phyloP scores from a whole-genome alignment of 1,140 invertebrate species.

The Drosophila sechellia region DNA sequence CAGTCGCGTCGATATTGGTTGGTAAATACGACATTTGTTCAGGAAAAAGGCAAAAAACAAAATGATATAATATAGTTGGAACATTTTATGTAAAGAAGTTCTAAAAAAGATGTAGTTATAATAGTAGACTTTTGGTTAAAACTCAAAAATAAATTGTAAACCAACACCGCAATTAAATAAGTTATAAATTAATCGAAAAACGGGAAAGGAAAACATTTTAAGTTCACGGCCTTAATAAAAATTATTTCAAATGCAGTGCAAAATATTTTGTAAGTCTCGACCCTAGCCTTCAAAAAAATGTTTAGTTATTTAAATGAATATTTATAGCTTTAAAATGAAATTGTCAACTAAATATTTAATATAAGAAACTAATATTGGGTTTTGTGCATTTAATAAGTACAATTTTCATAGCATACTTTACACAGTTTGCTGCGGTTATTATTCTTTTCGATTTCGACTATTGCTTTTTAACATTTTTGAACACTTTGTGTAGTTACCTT shows the following conservation, averaged over 20 bases:
- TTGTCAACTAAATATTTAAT: conserved; percentile 45
- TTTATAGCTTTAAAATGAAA: conserved; percentile 29
- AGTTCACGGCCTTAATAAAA: conserved; percentile 18
- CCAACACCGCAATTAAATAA: conserved; percentile 61
- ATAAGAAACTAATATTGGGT: conserved; percentile 58
- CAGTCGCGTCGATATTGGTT: conserved; percentile 53
- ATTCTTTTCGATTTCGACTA: conserved; percentile 54
- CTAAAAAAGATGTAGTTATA: conserved; percentile 41
- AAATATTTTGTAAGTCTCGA: conserved; percentile 81
- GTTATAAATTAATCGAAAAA: conserved; percentile 19
- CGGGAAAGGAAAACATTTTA: conserved; percentile 10
- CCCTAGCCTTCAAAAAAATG: conserved; percentile 63
- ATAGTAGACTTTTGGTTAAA: conserved; percentile 20
- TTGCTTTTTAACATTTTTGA: conserved; percentile 84
- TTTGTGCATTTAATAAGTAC: conserved; percentile 75
- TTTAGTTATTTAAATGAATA: conserved; percentile 16
- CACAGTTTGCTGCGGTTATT: conserved; percentile 47
- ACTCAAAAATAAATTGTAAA: conserved; percentile 45
- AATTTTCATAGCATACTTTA: conserved; percentile 79
- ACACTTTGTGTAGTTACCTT: conserved; percentile 71
- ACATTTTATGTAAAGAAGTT: conserved; percentile 32
- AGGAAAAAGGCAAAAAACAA: conserved; percentile 77
- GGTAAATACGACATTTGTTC: conserved; percentile 44
- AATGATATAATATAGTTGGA: conserved; percentile 59
- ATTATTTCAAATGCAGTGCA: conserved; percentile 72